Conservation (phyloP, 2,113 vertebrate genomes). For the Nothobranchius furzeri region DNA sequence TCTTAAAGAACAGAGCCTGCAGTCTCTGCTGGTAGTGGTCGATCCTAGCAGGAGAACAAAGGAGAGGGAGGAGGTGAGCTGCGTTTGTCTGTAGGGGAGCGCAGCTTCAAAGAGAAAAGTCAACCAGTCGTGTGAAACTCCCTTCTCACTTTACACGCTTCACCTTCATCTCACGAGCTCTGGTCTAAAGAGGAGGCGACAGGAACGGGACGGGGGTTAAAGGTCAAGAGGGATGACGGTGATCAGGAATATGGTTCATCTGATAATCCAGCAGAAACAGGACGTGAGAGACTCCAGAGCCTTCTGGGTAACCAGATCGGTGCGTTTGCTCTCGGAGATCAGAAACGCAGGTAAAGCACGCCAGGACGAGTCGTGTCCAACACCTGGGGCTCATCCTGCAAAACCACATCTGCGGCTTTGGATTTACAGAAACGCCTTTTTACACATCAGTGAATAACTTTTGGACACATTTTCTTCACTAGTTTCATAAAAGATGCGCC, state of each 20-base stretch:
- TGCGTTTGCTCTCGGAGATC: not conserved
- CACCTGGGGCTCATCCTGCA: not conserved
- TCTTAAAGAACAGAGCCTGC: slow-evolving; percentile 94
- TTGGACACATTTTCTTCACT: no score
- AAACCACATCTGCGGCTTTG: not conserved
- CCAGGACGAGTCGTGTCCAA: not conserved
- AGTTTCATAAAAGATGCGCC: no score
- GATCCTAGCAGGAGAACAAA: slow-evolving; percentile 77
- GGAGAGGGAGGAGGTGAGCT: slow-evolving; percentile 16
- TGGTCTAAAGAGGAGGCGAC: slow-evolving; percentile 1
- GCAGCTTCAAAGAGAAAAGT: slow-evolving; percentile 48
- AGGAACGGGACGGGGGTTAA: no score
- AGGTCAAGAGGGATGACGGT: slow-evolving; percentile 13
- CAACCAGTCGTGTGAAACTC: slow-evolving; percentile 20
- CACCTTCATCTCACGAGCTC: slow-evolving; percentile 37
- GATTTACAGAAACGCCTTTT: not conserved
- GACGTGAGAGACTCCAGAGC: not conserved
- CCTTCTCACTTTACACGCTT: slow-evolving; percentile 37
- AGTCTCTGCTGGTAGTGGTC: slow-evolving; percentile 95
- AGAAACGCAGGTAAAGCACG: not conserved
- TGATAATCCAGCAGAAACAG: slow-evolving; percentile 42
- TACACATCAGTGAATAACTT: not conserved
- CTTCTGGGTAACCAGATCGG: no score
- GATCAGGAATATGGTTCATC: slow-evolving; percentile 43
- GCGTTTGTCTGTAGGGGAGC: slow-evolving; percentile 24